Conservation (phyloP, 2,113 vertebrate genomes). For the Erinaceus europaeus region DNA sequence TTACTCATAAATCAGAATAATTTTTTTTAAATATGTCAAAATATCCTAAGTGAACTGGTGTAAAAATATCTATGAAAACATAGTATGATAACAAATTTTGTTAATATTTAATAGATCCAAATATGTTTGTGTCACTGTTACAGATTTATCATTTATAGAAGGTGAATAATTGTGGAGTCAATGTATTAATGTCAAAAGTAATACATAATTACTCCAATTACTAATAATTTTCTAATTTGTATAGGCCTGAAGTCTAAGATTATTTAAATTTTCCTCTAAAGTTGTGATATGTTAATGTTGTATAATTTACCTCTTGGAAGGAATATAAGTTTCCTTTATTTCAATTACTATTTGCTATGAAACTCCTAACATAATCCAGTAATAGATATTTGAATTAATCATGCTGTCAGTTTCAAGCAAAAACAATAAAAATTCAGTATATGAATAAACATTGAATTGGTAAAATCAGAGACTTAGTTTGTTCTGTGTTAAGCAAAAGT, state of each 20-base stretch:
- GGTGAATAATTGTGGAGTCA: not conserved
- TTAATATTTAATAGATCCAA: not conserved
- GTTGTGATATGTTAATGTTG: not conserved
- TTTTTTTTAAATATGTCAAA: not conserved
- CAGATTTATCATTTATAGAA: not conserved
- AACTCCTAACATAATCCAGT: not conserved
- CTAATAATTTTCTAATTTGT: not conserved
- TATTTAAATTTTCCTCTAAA: not conserved
- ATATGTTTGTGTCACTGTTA: not conserved
- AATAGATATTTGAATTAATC: not conserved
- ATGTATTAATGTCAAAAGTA: not conserved
- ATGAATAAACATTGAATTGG: not conserved
- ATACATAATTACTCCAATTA: not conserved
- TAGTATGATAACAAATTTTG: not conserved
- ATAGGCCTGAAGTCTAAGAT: not conserved
- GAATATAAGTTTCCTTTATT: not conserved
- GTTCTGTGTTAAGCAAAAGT: not conserved
- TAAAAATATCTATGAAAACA: not conserved
- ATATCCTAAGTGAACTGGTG: not conserved
- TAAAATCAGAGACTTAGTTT: not conserved
- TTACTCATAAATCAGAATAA: not conserved
- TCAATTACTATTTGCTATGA: slow-evolving; percentile 6
- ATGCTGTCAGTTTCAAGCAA: not conserved
- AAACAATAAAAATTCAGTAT: slow-evolving; percentile 1
- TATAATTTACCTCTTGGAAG: not conserved